Evolutionary conservation across 2,888 invertebrate genomes (phyloP), one percentile per base, ranked within the genome.

Genomic region (Microchrysa polita): DNA sequence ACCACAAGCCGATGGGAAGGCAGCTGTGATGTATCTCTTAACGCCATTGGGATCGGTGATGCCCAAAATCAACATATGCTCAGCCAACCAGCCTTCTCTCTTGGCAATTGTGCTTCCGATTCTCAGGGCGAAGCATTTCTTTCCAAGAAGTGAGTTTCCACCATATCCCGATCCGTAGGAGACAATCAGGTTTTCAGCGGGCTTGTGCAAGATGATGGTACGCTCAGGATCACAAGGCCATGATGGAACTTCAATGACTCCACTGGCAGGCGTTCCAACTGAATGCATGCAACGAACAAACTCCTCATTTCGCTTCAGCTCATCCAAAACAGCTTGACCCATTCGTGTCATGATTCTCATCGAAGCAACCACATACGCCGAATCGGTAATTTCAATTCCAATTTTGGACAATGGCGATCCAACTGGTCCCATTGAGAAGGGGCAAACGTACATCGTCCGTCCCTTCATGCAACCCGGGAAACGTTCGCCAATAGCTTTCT

Each of bases 271-370:
- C 9, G 88, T 87, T 23, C 99, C 99, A 27, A 98, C 96, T 0
- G 97, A 95, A 86, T 99, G 99, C 23, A 99, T 87, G 80, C 98
- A 97, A 78, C 93, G 93, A 22, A 96, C 93, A 81, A 96, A 96
- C 78, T 92, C 90, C 71, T 88, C 89, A 75, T 89, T 88, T 74
- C 81, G 81, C 73, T 86, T 87, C 7, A 91, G 82, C 4, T 86
- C 82, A 34, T 90, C 89, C 27, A 91, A 80, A 0, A 90, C 88
- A 74, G 85, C 82, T 20, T 85, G 83, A 16, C 89, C 96, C 88
- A 98, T 95, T 78, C 98, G 90, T 0, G 98, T 97, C 99, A 99
- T 99, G 78, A 97, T 92, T 55, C 93, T 88, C 98, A 99, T 99
- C 14, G 97, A 97, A 77, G 95, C 93, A n/a, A 95, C 98, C 7